Percentiles rank a stretch among this genome's conserved stretches.
Conservation (phyloP, 2,888 invertebrate species). For the Bruchidius siliquastri region DNA sequence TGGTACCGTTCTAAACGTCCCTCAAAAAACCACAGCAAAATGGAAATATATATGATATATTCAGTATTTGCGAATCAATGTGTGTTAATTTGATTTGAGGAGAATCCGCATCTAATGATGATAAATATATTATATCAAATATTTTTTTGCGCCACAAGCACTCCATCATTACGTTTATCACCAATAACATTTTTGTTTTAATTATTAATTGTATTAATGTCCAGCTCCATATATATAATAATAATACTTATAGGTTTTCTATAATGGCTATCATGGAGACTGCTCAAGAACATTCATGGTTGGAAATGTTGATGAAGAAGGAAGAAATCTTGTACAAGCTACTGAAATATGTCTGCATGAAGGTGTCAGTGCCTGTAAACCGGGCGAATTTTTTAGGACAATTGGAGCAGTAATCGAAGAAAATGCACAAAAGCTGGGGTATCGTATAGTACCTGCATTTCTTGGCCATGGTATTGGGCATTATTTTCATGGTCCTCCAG, state of each 20-base stretch:
- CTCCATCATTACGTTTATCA: too few species aligned
- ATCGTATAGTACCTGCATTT: conserved; percentile 72
- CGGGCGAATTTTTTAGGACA: conserved; percentile 54
- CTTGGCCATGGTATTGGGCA: conserved; percentile 90
- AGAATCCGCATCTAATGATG: too few species aligned
- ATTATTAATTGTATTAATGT: too few species aligned
- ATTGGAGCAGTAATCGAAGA: conserved; percentile 64
- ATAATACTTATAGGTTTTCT: conserved; percentile 60
- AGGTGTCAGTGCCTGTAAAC: conserved; percentile 60
- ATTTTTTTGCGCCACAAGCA: too few species aligned
- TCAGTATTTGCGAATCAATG: too few species aligned
- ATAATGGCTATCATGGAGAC: conserved; percentile 86
- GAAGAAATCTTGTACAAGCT: conserved; percentile 61
- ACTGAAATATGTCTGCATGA: conserved; percentile 67
- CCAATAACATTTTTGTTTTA: too few species aligned
- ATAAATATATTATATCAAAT: too few species aligned
- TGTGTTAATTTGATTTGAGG: too few species aligned
- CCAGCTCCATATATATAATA: too few species aligned
- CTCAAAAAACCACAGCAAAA: too few species aligned
- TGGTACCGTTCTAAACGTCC: too few species aligned
- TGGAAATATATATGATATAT: too few species aligned
- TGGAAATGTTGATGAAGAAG: conserved; percentile 76
- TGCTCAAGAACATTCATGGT: conserved; percentile 82
- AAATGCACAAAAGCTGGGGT: conserved; percentile 58
- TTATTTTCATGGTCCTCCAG: conserved; percentile 90